phyloP scores from a whole-genome alignment of 2,113 vertebrate genomes.

The Thunnus thynnus region DNA sequence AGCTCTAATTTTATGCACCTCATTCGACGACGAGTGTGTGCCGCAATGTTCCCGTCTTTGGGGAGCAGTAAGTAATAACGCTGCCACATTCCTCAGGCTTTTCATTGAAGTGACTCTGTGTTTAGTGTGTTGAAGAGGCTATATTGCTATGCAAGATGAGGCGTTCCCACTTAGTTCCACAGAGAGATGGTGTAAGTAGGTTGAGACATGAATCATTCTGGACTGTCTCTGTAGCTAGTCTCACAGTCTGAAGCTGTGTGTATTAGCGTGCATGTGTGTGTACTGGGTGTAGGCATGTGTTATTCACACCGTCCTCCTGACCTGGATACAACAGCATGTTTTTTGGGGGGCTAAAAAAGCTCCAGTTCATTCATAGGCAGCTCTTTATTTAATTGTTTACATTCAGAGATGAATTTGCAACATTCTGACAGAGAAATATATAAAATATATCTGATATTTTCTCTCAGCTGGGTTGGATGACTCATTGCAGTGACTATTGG shows the following conservation, averaged over 20 bases:
- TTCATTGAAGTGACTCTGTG: conserved; percentile 66
- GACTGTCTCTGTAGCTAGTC: conserved; percentile 57
- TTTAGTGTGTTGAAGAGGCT: conserved; percentile 71
- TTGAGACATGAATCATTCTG: conserved; percentile 80
- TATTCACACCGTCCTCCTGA: conserved; percentile 45
- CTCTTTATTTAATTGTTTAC: conserved; percentile 18
- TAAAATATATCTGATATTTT: no score
- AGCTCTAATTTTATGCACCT: conserved; percentile 52
- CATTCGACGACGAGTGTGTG: conserved; percentile 24
- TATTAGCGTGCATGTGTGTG: conserved; percentile 14
- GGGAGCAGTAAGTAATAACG: conserved; percentile 75
- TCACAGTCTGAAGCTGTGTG: conserved; percentile 43
- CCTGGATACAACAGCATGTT: conserved; percentile 66
- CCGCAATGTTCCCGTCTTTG: conserved; percentile 45
- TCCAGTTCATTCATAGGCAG: conserved; percentile 46
- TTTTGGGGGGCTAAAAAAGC: conserved; percentile 26
- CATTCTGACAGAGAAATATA: conserved; percentile 1
- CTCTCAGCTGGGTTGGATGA: background rate
- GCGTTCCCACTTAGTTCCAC: conserved; percentile 62
- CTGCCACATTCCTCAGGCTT: conserved; percentile 68
- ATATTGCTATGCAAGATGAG: conserved; percentile 69
- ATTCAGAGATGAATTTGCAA: conserved; percentile 40
- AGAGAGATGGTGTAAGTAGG: conserved; percentile 80
- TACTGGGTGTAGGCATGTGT: background rate
- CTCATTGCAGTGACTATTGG: background rate